phyloP scores from a whole-genome alignment of 2,113 vertebrate genomes.

The Zosterops japonicus region DNA sequence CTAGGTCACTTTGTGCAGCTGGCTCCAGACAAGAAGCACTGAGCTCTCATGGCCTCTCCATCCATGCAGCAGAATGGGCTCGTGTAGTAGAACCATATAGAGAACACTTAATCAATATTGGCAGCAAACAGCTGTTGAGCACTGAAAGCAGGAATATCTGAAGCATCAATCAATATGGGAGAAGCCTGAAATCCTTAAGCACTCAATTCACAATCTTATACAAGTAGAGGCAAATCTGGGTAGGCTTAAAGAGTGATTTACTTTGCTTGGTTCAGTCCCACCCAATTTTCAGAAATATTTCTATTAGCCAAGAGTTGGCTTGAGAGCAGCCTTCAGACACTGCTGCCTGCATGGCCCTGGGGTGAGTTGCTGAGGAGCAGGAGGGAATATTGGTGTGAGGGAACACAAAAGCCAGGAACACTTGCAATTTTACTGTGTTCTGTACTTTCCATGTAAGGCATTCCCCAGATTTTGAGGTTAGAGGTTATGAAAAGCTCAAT shows the following conservation, averaged over 20 bases:
- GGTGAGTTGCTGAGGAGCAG: neutral
- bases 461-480: constrained; percentile 59
- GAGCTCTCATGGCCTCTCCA: neutral
- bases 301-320: neutral
- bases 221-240: neutral
- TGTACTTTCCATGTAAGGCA: constrained; percentile 32
- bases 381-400: neutral
- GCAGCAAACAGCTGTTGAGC: neutral
- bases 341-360: neutral
- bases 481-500: constrained; percentile 57
- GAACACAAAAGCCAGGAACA: constrained; percentile 19
- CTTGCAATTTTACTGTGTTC: neutral
- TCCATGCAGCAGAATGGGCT: neutral
- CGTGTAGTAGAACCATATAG: neutral
- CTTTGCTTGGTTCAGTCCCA: neutral
- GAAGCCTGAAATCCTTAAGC: neutral
- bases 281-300: neutral
- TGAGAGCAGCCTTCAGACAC: neutral
- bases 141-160: neutral
- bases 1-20: neutral
- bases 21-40: neutral
- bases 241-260: neutral
- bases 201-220: neutral
- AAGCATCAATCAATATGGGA: neutral
- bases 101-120: neutral